Percentiles rank a stretch among this genome's conserved stretches.
These are phyloP conservation scores for Manis javanica DNA, from an alignment of 2,797 vertebrate species.

Conservation along the genomic window DNA sequence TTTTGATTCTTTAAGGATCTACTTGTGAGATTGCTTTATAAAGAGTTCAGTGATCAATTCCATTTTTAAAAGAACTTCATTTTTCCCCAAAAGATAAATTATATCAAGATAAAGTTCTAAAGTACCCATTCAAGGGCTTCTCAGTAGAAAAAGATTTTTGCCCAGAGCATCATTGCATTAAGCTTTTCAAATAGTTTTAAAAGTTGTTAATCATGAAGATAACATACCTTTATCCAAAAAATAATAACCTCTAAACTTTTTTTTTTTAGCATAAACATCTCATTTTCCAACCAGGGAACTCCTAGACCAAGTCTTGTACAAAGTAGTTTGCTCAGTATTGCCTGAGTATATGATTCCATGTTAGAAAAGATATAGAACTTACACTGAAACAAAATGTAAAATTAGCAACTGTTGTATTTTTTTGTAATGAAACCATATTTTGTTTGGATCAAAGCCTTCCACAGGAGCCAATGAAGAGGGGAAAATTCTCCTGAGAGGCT, in stretches of 20 bases:
- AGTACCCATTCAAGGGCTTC: not conserved
- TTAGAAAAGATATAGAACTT: conserved; percentile 4
- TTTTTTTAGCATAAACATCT: not conserved
- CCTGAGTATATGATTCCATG: not conserved
- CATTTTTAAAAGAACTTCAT: conserved; percentile 29
- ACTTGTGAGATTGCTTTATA: conserved; percentile 7
- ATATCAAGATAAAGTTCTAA: not conserved
- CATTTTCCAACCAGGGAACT: not conserved
- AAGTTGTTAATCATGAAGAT: conserved; percentile 11
- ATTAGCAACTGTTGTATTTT: not conserved
- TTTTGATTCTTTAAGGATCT: not conserved
- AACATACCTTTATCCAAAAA: not conserved
- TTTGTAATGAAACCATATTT: not conserved
- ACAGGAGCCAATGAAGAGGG: not conserved
- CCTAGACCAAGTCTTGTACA: not conserved
- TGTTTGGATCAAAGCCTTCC: not conserved
- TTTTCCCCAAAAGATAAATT: conserved; percentile 12
- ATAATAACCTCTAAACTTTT: not conserved
- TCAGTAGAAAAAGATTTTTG: not conserved
- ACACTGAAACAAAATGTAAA: not conserved
- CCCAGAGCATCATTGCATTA: not conserved
- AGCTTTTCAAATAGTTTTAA: not conserved
- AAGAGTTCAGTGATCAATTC: not conserved
- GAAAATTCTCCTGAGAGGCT: not conserved
- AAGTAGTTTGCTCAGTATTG: not conserved